These are phyloP conservation scores for Epizoanthus fatuus DNA, from an alignment of 92 coral and sea anemone species.

Conservation along the genomic window DNA sequence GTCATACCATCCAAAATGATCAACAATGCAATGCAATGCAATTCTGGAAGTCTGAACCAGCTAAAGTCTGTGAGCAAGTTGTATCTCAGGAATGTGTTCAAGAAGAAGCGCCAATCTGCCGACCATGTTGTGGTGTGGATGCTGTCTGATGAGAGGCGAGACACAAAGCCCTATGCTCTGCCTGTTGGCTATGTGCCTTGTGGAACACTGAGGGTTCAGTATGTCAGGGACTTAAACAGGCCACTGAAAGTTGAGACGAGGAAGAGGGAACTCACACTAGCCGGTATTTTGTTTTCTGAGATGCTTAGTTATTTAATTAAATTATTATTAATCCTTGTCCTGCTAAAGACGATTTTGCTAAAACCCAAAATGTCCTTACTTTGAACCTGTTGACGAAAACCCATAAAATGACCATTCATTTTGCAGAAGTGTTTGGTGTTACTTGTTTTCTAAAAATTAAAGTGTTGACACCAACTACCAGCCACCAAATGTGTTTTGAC, in stretches of 20 bases:
- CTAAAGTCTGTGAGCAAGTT: constrained; percentile 15
- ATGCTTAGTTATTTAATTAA: too few relatives aligned
- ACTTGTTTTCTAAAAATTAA: too few relatives aligned
- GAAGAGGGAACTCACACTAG: constrained; percentile 19
- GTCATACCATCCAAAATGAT: too few relatives aligned
- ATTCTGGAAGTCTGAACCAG: not conserved
- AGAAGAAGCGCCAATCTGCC: constrained; percentile 43
- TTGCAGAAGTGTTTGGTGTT: too few relatives aligned
- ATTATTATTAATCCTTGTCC: too few relatives aligned
- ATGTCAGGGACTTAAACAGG: constrained; percentile 23
- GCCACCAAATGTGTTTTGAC: too few relatives aligned
- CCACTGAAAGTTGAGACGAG: constrained; percentile 38
- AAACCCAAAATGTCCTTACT: too few relatives aligned
- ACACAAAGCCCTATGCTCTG: constrained; percentile 41
- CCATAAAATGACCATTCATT: too few relatives aligned
- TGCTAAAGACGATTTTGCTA: too few relatives aligned
- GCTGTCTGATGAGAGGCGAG: constrained; percentile 36
- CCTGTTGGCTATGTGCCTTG: constrained; percentile 50
- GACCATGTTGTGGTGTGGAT: constrained; percentile 54
- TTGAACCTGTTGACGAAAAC: too few relatives aligned
- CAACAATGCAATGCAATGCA: too few relatives aligned
- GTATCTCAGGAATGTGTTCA: constrained; percentile 38
- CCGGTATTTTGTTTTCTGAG: not conserved
- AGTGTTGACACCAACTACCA: too few relatives aligned
- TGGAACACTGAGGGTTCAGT: constrained; percentile 24